Conservation (phyloP, 2,797 vertebrate genomes). For the Poeciliopsis gracilis region DNA sequence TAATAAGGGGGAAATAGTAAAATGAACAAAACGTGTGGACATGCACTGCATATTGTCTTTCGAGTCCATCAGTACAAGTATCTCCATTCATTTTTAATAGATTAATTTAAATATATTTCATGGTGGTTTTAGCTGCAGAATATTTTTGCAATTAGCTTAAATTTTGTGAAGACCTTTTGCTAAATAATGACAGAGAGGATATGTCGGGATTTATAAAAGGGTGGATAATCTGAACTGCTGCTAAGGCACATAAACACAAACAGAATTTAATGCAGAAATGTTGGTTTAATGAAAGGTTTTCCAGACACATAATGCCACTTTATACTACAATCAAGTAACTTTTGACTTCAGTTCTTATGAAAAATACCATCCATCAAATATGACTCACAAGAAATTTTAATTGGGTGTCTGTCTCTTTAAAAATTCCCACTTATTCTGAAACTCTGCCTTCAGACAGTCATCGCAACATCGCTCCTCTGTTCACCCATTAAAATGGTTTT, state of each 20-base stretch:
- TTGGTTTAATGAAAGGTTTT: neutral
- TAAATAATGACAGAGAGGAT: neutral
- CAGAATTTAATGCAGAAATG: neutral
- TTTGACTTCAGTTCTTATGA: no score
- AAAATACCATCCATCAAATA: no score
- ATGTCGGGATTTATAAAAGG: neutral
- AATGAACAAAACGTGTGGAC: neutral
- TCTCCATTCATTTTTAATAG: neutral
- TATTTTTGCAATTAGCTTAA: neutral
- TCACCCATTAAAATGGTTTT: no score
- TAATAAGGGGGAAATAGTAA: slow-evolving; percentile 3
- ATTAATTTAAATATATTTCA: neutral
- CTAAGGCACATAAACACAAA: neutral
- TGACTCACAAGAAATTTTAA: no score
- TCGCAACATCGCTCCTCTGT: no score
- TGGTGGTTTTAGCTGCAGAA: neutral
- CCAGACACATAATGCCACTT: no score
- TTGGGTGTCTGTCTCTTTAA: no score
- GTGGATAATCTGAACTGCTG: neutral
- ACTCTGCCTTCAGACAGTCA: no score
- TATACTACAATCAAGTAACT: no score
- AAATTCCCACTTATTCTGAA: no score
- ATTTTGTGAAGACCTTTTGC: neutral
- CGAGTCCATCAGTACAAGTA: neutral
- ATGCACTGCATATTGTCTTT: neutral